A percentile compares a stretch with the other conserved stretches of the same genome.
Conservation (phyloP, 2,797 vertebrate genomes). For the Channallabes apus region DNA sequence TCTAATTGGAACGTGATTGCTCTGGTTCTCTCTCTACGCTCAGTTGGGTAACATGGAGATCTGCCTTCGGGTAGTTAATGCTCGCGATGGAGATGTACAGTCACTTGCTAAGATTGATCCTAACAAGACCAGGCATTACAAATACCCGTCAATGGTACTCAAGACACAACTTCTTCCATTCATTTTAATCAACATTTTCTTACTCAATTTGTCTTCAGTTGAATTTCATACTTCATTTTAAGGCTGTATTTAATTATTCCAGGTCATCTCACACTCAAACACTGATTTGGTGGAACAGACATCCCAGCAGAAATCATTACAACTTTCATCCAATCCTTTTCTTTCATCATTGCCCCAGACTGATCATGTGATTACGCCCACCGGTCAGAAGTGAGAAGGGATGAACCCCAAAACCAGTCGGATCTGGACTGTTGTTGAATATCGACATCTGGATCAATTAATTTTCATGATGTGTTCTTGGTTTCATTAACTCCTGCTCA, state of each 20-base stretch:
- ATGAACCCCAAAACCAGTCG: background rate
- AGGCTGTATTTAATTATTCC: slow-evolving; percentile 14
- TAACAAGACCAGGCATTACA: slow-evolving; percentile 64
- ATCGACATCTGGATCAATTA: background rate
- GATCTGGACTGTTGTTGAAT: background rate
- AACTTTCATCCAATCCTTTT: background rate
- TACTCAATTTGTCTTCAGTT: background rate
- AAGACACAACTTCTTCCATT: background rate
- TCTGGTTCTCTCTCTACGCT: slow-evolving; percentile 19
- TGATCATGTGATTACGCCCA: slow-evolving; percentile 66
- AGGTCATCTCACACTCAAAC: slow-evolving; percentile 54
- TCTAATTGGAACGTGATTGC: background rate
- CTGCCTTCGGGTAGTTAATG: slow-evolving; percentile 74
- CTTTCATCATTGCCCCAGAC: slow-evolving; percentile 39
- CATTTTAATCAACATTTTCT: background rate
- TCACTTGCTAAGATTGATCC: slow-evolving; percentile 64
- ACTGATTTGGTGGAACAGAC: slow-evolving; percentile 13
- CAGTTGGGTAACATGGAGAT: slow-evolving; percentile 76
- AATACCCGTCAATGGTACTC: slow-evolving; percentile 68
- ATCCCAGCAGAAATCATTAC: background rate
- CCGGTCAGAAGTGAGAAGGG: slow-evolving; percentile 55
- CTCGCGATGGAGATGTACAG: slow-evolving; percentile 71
- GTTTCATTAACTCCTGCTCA: background rate
- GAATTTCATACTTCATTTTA: background rate
- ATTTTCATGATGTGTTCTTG: background rate